Evolutionary conservation across 2,113 vertebrate genomes (phyloP).

Genomic region (Bucco capensis): DNA sequence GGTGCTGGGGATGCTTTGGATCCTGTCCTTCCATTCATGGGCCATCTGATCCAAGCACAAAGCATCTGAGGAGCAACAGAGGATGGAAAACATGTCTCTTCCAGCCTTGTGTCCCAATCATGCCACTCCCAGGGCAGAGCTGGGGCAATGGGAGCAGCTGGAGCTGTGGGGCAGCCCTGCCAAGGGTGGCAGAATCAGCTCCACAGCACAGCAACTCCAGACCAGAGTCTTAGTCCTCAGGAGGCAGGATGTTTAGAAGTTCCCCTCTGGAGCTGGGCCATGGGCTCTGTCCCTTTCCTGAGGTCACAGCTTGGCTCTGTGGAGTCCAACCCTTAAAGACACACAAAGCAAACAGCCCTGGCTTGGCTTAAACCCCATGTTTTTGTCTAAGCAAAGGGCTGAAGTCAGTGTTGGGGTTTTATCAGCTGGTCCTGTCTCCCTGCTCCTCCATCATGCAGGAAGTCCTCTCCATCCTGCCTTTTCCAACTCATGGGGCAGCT

Average conservation of each 20-base stretch:
- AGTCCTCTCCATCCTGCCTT: background rate
- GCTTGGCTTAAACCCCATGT: background rate
- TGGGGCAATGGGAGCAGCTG: rapidly evolving
- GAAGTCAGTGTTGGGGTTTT: background rate
- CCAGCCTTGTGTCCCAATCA: rapidly evolving
- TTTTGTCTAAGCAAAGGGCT: background rate
- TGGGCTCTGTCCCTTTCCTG: background rate
- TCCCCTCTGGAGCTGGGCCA: background rate
- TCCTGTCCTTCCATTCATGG: background rate
- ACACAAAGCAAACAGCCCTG: background rate
- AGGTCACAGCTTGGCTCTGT: background rate
- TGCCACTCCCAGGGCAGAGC: background rate
- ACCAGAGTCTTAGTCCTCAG: background rate
- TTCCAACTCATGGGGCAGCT: background rate
- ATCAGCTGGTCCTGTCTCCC: background rate
- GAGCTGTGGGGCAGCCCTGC: background rate
- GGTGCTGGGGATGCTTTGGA: background rate
- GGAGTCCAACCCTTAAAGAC: background rate
- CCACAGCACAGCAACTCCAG: rapidly evolving
- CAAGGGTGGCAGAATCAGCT: background rate
- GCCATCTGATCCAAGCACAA: background rate
- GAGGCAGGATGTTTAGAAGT: background rate
- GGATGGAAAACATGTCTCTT: background rate
- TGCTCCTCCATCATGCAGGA: background rate
- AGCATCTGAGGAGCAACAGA: background rate